Evolutionary conservation across 2,797 vertebrate species (phyloP).

Genomic region (Pangasius krempfi): DNA sequence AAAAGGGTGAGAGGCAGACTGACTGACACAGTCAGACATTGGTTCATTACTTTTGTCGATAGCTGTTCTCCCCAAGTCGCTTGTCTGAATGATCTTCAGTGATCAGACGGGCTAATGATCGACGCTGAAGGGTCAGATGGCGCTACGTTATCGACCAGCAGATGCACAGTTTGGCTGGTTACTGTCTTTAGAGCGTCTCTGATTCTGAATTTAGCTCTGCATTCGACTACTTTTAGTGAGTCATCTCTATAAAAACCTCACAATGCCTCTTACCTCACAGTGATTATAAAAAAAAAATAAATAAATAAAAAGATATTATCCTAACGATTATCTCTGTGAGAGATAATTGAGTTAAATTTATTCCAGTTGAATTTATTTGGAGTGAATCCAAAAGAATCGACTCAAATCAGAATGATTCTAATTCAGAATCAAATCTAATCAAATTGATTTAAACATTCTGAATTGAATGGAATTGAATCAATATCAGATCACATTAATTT

Average conservation of each 20-base stretch:
- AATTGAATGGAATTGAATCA: background rate
- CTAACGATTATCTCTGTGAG: background rate
- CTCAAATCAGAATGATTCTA: background rate
- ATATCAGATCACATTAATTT: background rate
- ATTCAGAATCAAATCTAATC: background rate
- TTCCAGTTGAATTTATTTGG: background rate
- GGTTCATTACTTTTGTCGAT: slow-evolving; percentile 52
- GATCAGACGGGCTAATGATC: slow-evolving; percentile 57
- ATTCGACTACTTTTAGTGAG: background rate
- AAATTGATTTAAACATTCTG: background rate
- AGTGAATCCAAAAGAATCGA: background rate
- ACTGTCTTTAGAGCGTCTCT: background rate
- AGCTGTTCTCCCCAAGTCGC: slow-evolving; percentile 38
- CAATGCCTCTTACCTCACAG: background rate
- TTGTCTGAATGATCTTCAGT: slow-evolving; percentile 58
- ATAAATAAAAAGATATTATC: background rate
- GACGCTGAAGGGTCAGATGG: slow-evolving; percentile 50
- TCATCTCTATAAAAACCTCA: slow-evolving; percentile 5
- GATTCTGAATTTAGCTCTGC: slow-evolving; percentile 13
- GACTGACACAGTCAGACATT: slow-evolving; percentile 15
- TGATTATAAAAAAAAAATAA: background rate
- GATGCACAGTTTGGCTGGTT: slow-evolving; percentile 11
- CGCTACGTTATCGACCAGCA: slow-evolving; percentile 49
- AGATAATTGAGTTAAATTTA: background rate
- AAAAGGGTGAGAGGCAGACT: background rate